A percentile compares a stretch with the other conserved stretches of the same genome.
Conservation (phyloP, 2,113 vertebrate species). For the Natator depressus region DNA sequence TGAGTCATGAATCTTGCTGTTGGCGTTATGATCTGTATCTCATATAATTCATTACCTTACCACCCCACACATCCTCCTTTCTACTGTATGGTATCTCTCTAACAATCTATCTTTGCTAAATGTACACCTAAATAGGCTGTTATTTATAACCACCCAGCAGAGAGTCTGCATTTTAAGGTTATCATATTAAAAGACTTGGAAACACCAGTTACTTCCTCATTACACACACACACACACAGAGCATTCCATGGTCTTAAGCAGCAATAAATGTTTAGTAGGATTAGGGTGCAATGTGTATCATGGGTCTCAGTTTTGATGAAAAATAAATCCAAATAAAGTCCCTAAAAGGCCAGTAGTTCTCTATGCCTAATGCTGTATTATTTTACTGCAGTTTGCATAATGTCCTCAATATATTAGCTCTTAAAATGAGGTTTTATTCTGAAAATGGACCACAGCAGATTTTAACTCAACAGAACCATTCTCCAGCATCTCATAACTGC, state of each 20-base stretch:
- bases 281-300: not conserved
- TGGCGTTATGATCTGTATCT: conserved; percentile 58
- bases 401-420: not conserved
- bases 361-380: not conserved
- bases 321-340: not conserved
- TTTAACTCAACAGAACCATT: not conserved
- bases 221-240: not conserved
- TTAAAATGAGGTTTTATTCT: not conserved
- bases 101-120: conserved; percentile 53
- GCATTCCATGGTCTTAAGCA: not conserved
- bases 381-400: not conserved
- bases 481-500: not conserved
- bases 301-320: not conserved
- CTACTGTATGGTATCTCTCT: conserved; percentile 26
- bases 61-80: conserved; percentile 3
- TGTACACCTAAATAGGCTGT: conserved; percentile 33
- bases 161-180: not conserved
- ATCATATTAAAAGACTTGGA: not conserved
- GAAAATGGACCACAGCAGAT: not conserved
- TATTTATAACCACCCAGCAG: conserved; percentile 11
- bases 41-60: conserved; percentile 64
- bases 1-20: conserved; percentile 52
- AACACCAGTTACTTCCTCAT: not conserved
- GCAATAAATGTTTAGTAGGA: not conserved
- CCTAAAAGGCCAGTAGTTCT: not conserved